phyloP scores from a whole-genome alignment of 2,113 vertebrate species.

The Trogon melanurus region DNA sequence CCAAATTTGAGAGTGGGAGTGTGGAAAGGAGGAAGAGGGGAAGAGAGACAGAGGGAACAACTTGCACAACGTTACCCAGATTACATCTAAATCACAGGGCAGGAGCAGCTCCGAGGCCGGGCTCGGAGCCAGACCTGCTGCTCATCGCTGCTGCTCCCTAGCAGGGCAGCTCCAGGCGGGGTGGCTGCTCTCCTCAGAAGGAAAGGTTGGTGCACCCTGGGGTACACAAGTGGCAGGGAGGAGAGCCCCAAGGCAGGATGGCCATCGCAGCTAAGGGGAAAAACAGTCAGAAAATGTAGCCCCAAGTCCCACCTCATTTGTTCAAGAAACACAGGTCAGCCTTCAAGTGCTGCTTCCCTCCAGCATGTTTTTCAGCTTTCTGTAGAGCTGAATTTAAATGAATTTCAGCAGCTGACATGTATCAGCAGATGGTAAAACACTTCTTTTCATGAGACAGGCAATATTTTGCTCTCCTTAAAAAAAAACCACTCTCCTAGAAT shows the following conservation, averaged over 20 bases:
- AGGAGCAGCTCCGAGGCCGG: background rate
- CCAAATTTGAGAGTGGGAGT: background rate
- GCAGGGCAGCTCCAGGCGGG: background rate
- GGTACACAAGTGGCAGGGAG: rapidly evolving
- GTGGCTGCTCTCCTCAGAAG: background rate
- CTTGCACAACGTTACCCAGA: background rate
- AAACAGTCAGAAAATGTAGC: background rate
- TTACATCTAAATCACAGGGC: slow-evolving; percentile 5
- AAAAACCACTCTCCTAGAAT: background rate
- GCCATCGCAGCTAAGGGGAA: background rate
- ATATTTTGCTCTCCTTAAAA: background rate
- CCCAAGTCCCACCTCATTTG: background rate
- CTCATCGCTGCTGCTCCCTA: background rate
- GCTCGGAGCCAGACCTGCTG: background rate
- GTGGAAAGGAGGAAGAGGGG: background rate
- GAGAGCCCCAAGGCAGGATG: background rate
- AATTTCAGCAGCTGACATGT: background rate
- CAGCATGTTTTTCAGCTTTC: background rate
- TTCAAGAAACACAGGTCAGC: background rate
- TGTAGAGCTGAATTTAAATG: background rate
- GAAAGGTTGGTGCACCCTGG: rapidly evolving
- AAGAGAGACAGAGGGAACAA: background rate
- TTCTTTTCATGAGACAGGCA: background rate
- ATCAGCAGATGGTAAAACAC: background rate
- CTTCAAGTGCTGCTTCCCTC: background rate